Percentiles rank a stretch among this genome's conserved stretches.
These are phyloP conservation scores for Eledone cirrhosa DNA, from an alignment of 2,888 invertebrate genomes.

Conservation along the genomic window DNA sequence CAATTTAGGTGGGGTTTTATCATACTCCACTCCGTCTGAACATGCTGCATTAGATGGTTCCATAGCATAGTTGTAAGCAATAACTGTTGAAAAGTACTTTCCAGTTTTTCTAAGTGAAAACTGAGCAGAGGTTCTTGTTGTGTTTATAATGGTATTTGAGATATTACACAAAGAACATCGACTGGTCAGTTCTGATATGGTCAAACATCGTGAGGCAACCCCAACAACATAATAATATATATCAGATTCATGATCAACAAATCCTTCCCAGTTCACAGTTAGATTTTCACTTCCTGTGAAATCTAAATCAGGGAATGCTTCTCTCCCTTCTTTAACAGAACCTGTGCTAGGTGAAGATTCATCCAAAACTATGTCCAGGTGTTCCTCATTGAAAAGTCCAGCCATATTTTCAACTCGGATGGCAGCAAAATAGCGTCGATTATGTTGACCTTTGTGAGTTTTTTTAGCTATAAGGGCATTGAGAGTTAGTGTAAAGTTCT, in stretches of 20 bases:
- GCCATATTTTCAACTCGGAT: slow-evolving; percentile 43
- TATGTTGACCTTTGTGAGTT: slow-evolving; percentile 41
- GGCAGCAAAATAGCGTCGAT: slow-evolving; percentile 44
- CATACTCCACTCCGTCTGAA: slow-evolving; percentile 48
- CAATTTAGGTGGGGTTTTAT: slow-evolving; percentile 38
- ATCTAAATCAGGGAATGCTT: slow-evolving; percentile 42
- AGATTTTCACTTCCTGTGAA: slow-evolving; percentile 38
- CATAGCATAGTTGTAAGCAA: slow-evolving; percentile 49
- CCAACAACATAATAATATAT: slow-evolving; percentile 40
- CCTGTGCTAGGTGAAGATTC: slow-evolving; percentile 47
- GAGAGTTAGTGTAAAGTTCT: slow-evolving; percentile 36
- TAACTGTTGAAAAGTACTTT: slow-evolving; percentile 38
- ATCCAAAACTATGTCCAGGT: slow-evolving; percentile 44
- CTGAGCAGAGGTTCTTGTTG: not conserved
- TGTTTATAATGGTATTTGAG: not conserved
- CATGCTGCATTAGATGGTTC: slow-evolving; percentile 46
- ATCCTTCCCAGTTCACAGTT: slow-evolving; percentile 42
- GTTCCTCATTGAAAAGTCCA: slow-evolving; percentile 35
- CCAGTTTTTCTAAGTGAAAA: slow-evolving; percentile 31
- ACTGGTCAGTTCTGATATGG: slow-evolving; percentile 26
- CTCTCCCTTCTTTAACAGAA: slow-evolving; percentile 43
- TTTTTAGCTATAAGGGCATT: slow-evolving; percentile 34
- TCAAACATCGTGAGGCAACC: slow-evolving; percentile 37
- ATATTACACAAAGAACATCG: not conserved
- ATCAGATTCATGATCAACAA: slow-evolving; percentile 50